These are phyloP conservation scores for Ypsolopha scabrella DNA, from an alignment of 2,888 invertebrate species.

Conservation along the genomic window DNA sequence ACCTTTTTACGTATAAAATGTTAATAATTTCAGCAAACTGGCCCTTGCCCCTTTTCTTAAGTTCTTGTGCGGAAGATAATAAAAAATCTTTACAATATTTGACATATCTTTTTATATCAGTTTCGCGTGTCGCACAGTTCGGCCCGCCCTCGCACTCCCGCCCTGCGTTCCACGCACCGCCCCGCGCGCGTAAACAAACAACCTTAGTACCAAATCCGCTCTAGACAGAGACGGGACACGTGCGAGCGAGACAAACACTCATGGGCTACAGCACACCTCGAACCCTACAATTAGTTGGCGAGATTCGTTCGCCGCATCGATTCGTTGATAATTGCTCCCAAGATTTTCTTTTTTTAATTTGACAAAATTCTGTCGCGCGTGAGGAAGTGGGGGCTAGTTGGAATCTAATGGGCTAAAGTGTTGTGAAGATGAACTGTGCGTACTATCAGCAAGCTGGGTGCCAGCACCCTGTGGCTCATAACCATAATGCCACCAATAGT, in stretches of 20 bases:
- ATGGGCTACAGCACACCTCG: slow-evolving; percentile 33
- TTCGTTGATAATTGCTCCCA: slow-evolving; percentile 65
- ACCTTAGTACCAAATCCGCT: slow-evolving; percentile 28
- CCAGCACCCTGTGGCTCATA: slow-evolving; percentile 47
- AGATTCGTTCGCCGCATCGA: slow-evolving; percentile 68
- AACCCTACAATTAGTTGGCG: slow-evolving; percentile 68
- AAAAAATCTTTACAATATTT: too few species aligned
- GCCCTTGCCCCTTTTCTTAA: too few species aligned
- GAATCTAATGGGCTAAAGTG: slow-evolving; percentile 36
- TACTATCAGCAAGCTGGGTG: slow-evolving; percentile 62
- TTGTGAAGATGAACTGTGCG: slow-evolving; percentile 52
- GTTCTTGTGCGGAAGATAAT: too few species aligned
- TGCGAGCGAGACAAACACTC: slow-evolving; percentile 33
- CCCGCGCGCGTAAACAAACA: slow-evolving; percentile 45
- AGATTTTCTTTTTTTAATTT: slow-evolving; percentile 43
- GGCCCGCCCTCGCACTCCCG: slow-evolving; percentile 50
- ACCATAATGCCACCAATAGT: slow-evolving; percentile 42
- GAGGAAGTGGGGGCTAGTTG: slow-evolving; percentile 27
- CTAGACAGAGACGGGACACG: slow-evolving; percentile 32
- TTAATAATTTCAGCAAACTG: too few species aligned
- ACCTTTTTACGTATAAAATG: too few species aligned
- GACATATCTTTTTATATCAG: slow-evolving; percentile 29
- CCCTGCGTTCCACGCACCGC: slow-evolving; percentile 50
- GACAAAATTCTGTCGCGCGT: slow-evolving; percentile 31
- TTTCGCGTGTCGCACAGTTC: slow-evolving; percentile 42